Evolutionary conservation across 64 coral and sea anemone species (phyloP).

Genomic region (Dendronephthya gigantea): DNA sequence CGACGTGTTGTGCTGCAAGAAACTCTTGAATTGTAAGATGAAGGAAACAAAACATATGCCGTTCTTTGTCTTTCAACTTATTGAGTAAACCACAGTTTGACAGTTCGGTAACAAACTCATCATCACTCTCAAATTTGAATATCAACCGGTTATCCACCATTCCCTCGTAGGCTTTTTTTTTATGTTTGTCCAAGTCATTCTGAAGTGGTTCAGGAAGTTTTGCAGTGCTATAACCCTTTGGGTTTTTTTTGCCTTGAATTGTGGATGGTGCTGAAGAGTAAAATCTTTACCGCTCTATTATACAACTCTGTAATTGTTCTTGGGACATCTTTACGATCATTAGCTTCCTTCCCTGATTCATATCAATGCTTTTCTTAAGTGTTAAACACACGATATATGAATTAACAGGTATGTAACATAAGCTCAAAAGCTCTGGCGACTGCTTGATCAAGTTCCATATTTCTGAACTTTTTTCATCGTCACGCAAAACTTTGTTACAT

Average conservation of each 20-base stretch:
- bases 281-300: too few species aligned
- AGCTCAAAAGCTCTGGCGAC: neutral
- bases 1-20: neutral
- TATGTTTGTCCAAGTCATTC: neutral
- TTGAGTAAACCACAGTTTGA: neutral
- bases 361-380: neutral
- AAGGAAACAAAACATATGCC: neutral
- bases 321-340: neutral
- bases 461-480: neutral
- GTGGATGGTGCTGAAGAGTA: constrained; percentile 23
- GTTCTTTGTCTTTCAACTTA: neutral
- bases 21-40: constrained; percentile 17
- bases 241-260: neutral
- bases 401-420: constrained; percentile 3
- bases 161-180: neutral
- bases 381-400: neutral
- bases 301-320: neutral
- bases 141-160: neutral
- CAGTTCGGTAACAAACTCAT: neutral
- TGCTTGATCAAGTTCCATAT: neutral
- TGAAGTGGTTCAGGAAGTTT: neutral
- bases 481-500: constrained; percentile 6
- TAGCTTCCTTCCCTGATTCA: neutral
- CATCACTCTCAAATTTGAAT: neutral
- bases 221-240: neutral